Percentiles rank a stretch among this genome's conserved stretches.
Conservation (phyloP, 2,888 invertebrate species). For the Heterodera filipjevi region DNA sequence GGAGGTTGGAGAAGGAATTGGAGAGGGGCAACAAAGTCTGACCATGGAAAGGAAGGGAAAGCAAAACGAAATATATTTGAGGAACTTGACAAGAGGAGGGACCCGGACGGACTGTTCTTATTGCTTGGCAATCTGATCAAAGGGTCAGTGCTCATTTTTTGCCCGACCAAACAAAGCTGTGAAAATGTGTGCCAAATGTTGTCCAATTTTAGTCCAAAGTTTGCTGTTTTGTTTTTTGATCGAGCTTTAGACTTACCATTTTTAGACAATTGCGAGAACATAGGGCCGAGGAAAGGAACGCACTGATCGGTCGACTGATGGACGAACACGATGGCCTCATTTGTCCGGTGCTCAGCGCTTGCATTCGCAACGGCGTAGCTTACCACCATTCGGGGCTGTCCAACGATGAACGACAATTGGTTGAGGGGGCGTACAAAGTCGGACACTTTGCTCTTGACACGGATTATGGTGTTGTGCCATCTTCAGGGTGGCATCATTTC, state of each 20-base stretch:
- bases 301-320: slow-evolving; percentile 33
- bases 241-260: neutral
- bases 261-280: slow-evolving; percentile 34
- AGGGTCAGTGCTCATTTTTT: slow-evolving; percentile 85
- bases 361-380: slow-evolving; percentile 81
- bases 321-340: slow-evolving; percentile 42
- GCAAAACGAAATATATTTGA: neutral
- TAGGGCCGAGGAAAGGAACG: slow-evolving; percentile 26
- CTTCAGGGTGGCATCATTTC: slow-evolving; percentile 76
- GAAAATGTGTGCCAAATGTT: slow-evolving; percentile 40
- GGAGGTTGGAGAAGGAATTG: slow-evolving; percentile 20
- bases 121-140: slow-evolving; percentile 56
- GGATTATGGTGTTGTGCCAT: neutral
- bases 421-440: slow-evolving; percentile 73
- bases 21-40: slow-evolving; percentile 1
- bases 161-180: slow-evolving; percentile 87
- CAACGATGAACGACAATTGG: slow-evolving; percentile 79
- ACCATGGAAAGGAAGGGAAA: neutral
- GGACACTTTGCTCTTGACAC: neutral
- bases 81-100: slow-evolving; percentile 28
- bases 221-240: too few species aligned
- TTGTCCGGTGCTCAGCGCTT: slow-evolving; percentile 72
- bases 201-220: slow-evolving; percentile 34
- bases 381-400: slow-evolving; percentile 84
- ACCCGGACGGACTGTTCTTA: slow-evolving; percentile 38